phyloP scores from a whole-genome alignment of 2,113 vertebrate species.

The Jacana jacana region DNA sequence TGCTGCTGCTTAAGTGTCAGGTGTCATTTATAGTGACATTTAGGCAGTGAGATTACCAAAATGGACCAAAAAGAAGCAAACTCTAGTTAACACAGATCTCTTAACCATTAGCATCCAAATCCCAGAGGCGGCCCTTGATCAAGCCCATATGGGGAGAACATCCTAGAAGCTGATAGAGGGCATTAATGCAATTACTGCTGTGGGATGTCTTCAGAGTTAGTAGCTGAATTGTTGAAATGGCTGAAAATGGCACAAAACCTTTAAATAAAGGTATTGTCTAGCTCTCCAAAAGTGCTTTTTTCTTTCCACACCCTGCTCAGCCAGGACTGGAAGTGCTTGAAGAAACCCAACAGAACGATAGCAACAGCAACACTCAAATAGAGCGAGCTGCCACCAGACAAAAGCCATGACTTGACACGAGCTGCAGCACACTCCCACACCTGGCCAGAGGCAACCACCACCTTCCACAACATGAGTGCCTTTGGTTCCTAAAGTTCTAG shows the following conservation, averaged over 20 bases:
- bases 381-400: not conserved
- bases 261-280: not conserved
- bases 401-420: not conserved
- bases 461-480: not conserved
- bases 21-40: not conserved
- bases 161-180: not conserved
- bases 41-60: not conserved
- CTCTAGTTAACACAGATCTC: not conserved
- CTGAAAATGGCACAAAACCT: not conserved
- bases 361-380: not conserved
- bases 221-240: not conserved
- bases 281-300: not conserved
- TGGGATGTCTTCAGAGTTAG: not conserved
- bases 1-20: not conserved
- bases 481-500: not conserved
- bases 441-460: not conserved
- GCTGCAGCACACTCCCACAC: not conserved
- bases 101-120: not conserved
- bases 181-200: not conserved
- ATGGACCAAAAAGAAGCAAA: not conserved
- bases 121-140: not conserved
- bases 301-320: not conserved
- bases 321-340: not conserved
- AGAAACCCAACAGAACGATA: not conserved
- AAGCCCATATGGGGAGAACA: not conserved